A percentile compares a stretch with the other conserved stretches of the same genome.
These are phyloP conservation scores for Xiphophorus hellerii DNA, from an alignment of 2,113 vertebrate genomes.

Conservation along the genomic window DNA sequence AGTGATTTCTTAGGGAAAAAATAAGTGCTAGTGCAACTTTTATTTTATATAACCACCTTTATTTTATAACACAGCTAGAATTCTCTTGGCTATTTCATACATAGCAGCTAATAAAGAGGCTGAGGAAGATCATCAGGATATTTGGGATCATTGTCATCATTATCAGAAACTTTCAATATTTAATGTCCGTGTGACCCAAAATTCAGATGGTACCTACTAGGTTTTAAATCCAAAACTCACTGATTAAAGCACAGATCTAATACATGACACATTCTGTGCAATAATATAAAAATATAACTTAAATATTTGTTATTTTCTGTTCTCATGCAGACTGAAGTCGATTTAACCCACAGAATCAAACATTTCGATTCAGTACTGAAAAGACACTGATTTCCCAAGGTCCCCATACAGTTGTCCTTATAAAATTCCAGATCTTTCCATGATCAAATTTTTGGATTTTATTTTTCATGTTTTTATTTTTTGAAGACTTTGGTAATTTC, in stretches of 20 bases:
- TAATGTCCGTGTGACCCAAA: too few species aligned
- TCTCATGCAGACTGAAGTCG: background rate
- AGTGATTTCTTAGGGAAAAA: background rate
- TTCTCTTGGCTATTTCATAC: background rate
- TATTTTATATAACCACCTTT: background rate
- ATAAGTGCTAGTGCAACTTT: background rate
- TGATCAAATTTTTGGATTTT: background rate
- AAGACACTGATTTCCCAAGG: background rate
- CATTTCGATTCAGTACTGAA: background rate
- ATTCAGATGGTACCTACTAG: background rate
- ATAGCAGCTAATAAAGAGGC: background rate
- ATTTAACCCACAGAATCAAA: background rate
- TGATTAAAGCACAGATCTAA: background rate
- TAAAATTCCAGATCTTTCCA: too few species aligned
- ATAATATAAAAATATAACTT: background rate
- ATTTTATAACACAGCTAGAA: background rate
- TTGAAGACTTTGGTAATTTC: background rate
- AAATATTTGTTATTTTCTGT: background rate
- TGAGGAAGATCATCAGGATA: too few species aligned
- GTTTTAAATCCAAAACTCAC: background rate
- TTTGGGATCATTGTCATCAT: background rate
- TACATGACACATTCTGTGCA: background rate
- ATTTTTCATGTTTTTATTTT: background rate
- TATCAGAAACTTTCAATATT: background rate
- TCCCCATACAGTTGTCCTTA: background rate